Percentiles rank a stretch among this genome's conserved stretches.
Conservation (phyloP, 2,113 vertebrate genomes). For the Rhabdornis inornatus region DNA sequence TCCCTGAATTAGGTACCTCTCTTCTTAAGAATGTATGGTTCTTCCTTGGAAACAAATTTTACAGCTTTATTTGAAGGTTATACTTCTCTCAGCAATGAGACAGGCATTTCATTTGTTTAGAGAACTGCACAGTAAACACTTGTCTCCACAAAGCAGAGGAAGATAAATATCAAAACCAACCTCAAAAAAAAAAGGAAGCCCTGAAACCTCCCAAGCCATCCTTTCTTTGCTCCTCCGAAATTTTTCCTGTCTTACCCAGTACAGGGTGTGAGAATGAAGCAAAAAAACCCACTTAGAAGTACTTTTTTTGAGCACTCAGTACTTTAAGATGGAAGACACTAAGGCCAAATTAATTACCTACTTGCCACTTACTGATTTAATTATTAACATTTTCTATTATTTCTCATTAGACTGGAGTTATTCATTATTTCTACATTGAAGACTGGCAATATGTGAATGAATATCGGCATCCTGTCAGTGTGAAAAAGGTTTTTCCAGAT, state of each 20-base stretch:
- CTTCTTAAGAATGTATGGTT: background rate
- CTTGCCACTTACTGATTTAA: background rate
- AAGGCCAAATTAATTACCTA: background rate
- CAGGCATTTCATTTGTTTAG: background rate
- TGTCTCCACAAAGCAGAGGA: background rate
- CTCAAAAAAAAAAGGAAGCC: background rate
- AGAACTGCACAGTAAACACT: background rate
- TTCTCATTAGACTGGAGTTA: slow-evolving; percentile 79
- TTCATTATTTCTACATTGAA: slow-evolving; percentile 89
- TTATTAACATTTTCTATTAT: background rate
- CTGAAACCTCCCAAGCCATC: background rate
- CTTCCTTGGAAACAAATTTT: background rate
- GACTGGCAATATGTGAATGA: slow-evolving; percentile 91
- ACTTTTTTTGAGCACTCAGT: background rate
- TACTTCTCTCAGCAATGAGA: background rate
- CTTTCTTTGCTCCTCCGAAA: accelerated
- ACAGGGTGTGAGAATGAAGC: background rate
- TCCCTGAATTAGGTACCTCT: background rate
- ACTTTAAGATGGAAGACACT: background rate
- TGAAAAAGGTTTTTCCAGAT: slow-evolving; percentile 93
- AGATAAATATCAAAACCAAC: background rate
- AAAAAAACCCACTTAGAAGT: background rate
- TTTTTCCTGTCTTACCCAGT: background rate
- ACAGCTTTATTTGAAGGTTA: background rate
- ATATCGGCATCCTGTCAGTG: slow-evolving; percentile 85